Evolutionary conservation across 2,797 vertebrate genomes (phyloP).

Genomic region (Arnoldichthys spilopterus): DNA sequence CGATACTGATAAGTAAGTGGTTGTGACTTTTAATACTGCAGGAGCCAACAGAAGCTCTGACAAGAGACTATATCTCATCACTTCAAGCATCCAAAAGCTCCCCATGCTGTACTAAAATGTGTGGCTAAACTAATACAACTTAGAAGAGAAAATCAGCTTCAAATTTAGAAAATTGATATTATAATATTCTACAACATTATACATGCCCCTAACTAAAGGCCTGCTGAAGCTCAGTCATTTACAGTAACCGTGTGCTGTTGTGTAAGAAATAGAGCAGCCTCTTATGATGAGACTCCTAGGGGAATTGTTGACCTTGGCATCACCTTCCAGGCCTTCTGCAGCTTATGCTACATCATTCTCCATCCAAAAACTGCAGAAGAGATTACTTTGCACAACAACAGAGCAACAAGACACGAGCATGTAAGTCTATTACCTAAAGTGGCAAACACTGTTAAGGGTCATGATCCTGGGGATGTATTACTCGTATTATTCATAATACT

Average conservation of each 20-base stretch:
- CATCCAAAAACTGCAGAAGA: background rate
- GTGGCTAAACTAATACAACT: background rate
- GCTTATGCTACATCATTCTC: background rate
- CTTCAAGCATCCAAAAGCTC: too few species aligned
- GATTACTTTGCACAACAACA: background rate
- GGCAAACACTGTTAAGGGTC: background rate
- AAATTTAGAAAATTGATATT: background rate
- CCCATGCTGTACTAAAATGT: background rate
- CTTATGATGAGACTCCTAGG: background rate
- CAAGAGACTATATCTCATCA: background rate
- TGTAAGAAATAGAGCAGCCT: background rate
- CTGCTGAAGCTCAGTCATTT: background rate
- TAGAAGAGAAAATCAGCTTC: background rate
- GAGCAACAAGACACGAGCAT: background rate
- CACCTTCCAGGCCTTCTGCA: background rate
- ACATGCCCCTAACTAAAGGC: background rate
- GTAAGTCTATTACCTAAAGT: background rate
- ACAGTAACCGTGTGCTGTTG: background rate
- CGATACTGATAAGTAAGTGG: background rate
- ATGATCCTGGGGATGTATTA: background rate
- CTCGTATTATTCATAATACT: background rate
- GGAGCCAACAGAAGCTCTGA: background rate
- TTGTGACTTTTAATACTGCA: background rate
- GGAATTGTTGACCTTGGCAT: slow-evolving; percentile 4
- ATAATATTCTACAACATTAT: background rate